These are phyloP conservation scores for Yponomeuta cagnagella DNA, from an alignment of 2,888 invertebrate species.

Conservation along the genomic window DNA sequence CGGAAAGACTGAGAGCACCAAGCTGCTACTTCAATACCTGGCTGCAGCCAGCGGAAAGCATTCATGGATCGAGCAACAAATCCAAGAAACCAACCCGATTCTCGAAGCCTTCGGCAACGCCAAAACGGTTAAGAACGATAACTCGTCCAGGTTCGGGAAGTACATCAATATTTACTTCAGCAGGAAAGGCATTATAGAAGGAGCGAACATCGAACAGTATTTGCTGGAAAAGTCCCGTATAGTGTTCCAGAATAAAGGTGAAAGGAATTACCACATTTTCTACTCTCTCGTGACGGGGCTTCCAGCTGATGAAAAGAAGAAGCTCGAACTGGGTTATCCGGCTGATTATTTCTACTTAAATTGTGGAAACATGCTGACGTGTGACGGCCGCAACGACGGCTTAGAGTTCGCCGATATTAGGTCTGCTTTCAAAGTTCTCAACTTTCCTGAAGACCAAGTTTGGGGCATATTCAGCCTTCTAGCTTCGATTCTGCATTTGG, in stretches of 20 bases:
- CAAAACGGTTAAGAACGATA: conserved; percentile 96
- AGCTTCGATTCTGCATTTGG: conserved; percentile 92
- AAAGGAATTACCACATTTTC: conserved; percentile 97
- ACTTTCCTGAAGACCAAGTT: conserved; percentile 89
- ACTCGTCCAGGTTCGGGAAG: conserved; percentile 97
- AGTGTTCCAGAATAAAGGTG: conserved; percentile 90
- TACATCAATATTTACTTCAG: conserved; percentile 95
- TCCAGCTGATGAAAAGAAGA: conserved; percentile 84
- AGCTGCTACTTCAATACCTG: conserved; percentile 93
- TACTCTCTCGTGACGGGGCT: conserved; percentile 93
- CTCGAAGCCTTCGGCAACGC: conserved; percentile 98
- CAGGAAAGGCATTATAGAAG: conserved; percentile 89
- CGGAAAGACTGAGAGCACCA: conserved; percentile 97
- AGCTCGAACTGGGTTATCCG: conserved; percentile 83
- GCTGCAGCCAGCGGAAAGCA: conserved; percentile 96
- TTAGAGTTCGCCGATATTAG: conserved; percentile 91
- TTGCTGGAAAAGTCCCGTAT: conserved; percentile 95
- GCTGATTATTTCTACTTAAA: conserved; percentile 87
- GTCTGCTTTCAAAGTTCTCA: conserved; percentile 94
- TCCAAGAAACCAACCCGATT: conserved; percentile 96
- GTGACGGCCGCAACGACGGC: conserved; percentile 89
- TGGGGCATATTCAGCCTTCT: conserved; percentile 90
- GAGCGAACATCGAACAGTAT: conserved; percentile 96
- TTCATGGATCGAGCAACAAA: conserved; percentile 98
- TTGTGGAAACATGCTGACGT: conserved; percentile 84